phyloP scores from a whole-genome alignment of 2,113 vertebrate species.

The Galemys pyrenaicus region DNA sequence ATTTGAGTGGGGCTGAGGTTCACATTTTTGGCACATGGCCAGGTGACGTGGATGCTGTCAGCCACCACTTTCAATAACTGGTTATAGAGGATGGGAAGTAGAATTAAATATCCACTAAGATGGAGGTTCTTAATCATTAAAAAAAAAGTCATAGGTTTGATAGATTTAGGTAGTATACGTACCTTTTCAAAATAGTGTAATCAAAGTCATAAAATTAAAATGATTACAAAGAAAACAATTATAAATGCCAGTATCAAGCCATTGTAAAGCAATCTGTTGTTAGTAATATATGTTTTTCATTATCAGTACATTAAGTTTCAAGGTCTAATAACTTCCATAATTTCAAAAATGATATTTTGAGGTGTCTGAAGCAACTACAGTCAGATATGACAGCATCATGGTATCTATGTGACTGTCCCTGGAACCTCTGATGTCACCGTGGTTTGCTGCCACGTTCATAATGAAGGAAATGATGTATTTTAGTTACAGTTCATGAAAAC shows the following conservation, averaged over 20 bases:
- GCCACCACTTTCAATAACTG: neutral
- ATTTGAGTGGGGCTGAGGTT: neutral
- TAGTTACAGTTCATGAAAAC: constrained; percentile 11
- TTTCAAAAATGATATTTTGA: neutral
- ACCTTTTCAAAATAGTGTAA: neutral
- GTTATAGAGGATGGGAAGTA: neutral
- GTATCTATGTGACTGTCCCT: neutral
- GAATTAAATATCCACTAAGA: neutral
- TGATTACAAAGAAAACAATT: neutral
- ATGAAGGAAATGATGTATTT: neutral
- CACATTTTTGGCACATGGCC: neutral
- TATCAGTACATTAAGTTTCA: neutral
- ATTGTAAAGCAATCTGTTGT: neutral
- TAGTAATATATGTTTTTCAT: neutral
- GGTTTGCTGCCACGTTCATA: neutral
- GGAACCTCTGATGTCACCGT: neutral
- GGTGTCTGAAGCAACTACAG: neutral
- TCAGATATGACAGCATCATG: neutral
- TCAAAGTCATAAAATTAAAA: neutral
- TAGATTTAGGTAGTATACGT: neutral
- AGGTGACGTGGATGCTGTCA: fast-evolving
- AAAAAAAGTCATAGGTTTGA: neutral
- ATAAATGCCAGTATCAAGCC: neutral
- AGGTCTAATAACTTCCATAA: neutral
- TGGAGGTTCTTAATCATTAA: neutral